Evolutionary conservation across 2,797 vertebrate genomes (phyloP), one percentile per base, ranked within the genome.

Genomic region (Pseudochaenichthys georgianus): DNA sequence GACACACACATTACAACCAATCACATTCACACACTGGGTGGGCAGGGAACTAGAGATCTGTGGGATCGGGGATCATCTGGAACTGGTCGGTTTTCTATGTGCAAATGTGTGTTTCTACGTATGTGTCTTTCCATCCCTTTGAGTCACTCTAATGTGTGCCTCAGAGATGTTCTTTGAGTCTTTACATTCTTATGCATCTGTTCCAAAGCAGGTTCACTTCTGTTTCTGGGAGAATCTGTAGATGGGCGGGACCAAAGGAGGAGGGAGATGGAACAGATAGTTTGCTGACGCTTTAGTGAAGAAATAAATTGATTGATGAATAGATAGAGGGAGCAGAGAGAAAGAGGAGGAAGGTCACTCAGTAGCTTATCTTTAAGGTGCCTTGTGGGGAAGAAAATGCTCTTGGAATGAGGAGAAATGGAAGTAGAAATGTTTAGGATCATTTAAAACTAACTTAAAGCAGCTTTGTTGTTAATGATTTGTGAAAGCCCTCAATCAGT

Each of bases 31-130:
- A 70, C 70, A 53, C 69, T 86, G 86, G 87, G 88, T 87, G 89
- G 89, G 87, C 82, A 88, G 78, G 83, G 85, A 90, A 88, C 82
- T 78, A 79, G 90, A 87, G 87, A 90, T 87, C 83, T 85, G 88
- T 88, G 87, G 78, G 85, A 86, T 73, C 78, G 31, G 0, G 62
- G 71, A 87, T 87, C 87, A 80, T 86, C 85, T 83, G 83, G 84
- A 89, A 77, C 64, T 63, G 77, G 65, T 73, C 21, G 16, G 34
- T 54, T 79, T 70, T 83, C 53, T 78, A 13, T 41, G 77, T 62
- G 55, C 61, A 59, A 46, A 63, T 70, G 47, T 63, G 46, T 42
- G 45, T 68, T 15, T 58, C 58, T 61, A 43, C 42, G 51, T 59
- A 15, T 1, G n/a, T 17, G 0, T 13, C 16, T 38, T 31, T 1